Evolutionary conservation across 37 sponge, comb jelly and placozoan species (phyloP).

Genomic region (Amphimedon queenslandica): DNA sequence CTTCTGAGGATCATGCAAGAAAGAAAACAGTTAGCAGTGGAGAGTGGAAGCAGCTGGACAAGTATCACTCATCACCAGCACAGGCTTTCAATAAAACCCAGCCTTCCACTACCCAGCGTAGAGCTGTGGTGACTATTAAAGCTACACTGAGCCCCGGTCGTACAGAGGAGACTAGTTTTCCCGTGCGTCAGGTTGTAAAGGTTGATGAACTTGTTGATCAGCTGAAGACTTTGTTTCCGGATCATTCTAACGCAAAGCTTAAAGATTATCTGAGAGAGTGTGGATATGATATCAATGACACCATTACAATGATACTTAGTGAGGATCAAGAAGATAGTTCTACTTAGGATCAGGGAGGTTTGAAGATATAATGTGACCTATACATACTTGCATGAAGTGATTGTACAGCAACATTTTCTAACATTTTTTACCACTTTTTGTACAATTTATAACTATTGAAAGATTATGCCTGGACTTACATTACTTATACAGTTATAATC

Average conservation of each 20-base stretch:
- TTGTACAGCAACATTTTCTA: too few species aligned
- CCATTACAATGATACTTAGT: conserved; percentile 1
- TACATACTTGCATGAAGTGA: too few species aligned
- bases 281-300: background rate
- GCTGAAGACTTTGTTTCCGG: conserved; percentile 13
- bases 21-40: background rate
- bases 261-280: background rate
- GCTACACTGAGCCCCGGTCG: too few species aligned
- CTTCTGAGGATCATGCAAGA: background rate
- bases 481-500: too few species aligned
- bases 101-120: background rate
- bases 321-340: conserved; percentile 11
- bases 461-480: too few species aligned
- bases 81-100: background rate
- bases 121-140: background rate
- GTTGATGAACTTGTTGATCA: background rate
- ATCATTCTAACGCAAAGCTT: conserved; percentile 2
- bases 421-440: too few species aligned
- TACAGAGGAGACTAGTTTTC: too few species aligned
- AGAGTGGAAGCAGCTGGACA: background rate
- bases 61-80: background rate
- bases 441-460: too few species aligned
- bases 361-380: too few species aligned
- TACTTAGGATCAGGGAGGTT: too few species aligned
- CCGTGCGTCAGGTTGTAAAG: too few species aligned